Conservation (phyloP, 2,113 vertebrate genomes). For the Stictonetta naevosa region DNA sequence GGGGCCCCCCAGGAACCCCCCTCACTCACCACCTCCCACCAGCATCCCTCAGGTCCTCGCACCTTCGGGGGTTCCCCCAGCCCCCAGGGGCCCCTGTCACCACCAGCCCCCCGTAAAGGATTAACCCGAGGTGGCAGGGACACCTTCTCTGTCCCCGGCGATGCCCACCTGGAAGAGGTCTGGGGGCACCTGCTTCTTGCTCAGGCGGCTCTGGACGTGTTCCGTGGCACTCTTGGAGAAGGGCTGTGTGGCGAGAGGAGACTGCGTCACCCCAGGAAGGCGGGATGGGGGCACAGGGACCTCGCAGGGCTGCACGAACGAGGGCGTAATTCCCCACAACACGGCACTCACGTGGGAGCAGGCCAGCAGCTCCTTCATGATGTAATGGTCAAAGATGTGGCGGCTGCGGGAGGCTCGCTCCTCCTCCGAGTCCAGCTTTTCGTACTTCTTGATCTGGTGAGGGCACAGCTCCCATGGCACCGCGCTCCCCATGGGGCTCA, state of each 20-base stretch:
- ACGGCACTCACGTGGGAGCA: constrained; percentile 63
- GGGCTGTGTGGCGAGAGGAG: constrained; percentile 41
- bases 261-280: rapidly evolving
- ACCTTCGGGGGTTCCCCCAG: neutral
- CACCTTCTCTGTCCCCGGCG: neutral
- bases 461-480: neutral
- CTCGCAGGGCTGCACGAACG: rapidly evolving
- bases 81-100: neutral
- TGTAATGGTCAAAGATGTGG: constrained; percentile 79
- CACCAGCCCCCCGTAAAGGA: neutral
- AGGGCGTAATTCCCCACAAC: too few relatives aligned
- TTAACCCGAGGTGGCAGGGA: neutral
- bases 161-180: constrained; percentile 80
- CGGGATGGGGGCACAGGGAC: neutral
- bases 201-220: constrained; percentile 76
- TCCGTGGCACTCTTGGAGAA: constrained; percentile 80
- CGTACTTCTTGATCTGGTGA: constrained; percentile 78
- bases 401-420: constrained; percentile 69
- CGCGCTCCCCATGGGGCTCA: neutral
- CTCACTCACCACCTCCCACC: neutral
- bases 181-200: constrained; percentile 80
- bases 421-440: constrained; percentile 81
- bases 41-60: neutral
- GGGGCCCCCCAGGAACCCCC: neutral
- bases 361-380: constrained; percentile 83